Conservation (phyloP, 23 tunicate species). For the Trididemnum miniatum region DNA sequence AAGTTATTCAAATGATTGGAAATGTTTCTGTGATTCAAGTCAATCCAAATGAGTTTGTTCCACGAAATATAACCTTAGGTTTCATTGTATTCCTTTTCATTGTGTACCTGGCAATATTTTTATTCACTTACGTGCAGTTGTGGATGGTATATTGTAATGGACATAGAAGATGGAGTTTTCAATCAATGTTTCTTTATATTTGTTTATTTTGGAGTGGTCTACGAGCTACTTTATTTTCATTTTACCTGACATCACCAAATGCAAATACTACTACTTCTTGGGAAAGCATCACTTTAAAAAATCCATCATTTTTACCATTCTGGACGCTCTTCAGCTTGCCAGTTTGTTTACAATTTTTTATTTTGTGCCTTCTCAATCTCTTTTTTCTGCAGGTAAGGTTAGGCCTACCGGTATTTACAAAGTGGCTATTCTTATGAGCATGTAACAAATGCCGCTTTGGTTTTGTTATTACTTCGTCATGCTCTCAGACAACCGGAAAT, state of each 20-base stretch:
- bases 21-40: no score
- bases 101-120: background rate
- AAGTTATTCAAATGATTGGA: no score
- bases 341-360: background rate
- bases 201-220: background rate
- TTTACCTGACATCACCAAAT: no score
- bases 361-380: background rate
- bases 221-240: background rate
- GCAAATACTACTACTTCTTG: no score
- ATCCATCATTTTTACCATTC: background rate
- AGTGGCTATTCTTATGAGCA: background rate
- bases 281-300: no score
- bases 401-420: background rate
- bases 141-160: background rate
- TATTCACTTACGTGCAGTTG: background rate
- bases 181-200: background rate
- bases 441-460: no score
- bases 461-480: background rate
- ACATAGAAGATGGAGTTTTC: background rate
- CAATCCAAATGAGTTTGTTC: no score
- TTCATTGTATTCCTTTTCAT: background rate
- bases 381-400: background rate
- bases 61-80: background rate
- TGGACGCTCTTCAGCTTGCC: background rate
- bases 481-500: background rate